Conservation (phyloP, 2,888 invertebrate species). For the Caenorhabditis sp. region DNA sequence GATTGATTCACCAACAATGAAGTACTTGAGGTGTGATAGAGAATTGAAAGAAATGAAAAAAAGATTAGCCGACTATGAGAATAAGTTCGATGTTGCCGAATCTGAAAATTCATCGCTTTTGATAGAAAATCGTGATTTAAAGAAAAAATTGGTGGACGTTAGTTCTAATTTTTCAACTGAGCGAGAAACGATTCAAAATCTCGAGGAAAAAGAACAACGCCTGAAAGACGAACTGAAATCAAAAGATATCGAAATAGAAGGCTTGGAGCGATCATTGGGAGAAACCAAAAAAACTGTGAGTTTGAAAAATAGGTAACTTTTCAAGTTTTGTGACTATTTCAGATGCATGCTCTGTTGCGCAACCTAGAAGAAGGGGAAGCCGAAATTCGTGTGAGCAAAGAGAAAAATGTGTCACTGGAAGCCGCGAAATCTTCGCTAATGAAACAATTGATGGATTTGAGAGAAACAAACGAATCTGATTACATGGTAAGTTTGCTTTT, state of each 20-base stretch:
- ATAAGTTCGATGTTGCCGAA: slow-evolving; percentile 11
- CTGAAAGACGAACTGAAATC: background rate
- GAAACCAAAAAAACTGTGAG: slow-evolving; percentile 5
- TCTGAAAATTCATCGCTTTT: slow-evolving; percentile 3
- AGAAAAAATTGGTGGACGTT: background rate
- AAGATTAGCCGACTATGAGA: slow-evolving; percentile 5
- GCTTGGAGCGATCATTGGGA: background rate
- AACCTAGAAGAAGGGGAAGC: slow-evolving; percentile 18
- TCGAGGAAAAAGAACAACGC: slow-evolving; percentile 8
- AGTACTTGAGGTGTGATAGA: slow-evolving; percentile 20
- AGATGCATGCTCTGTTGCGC: slow-evolving; percentile 3
- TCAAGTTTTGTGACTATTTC: background rate
- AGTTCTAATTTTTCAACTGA: background rate
- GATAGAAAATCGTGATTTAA: slow-evolving; percentile 7
- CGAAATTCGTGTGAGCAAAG: slow-evolving; percentile 3
- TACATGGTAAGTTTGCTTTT: background rate
- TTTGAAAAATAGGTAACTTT: background rate
- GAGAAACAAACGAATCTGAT: slow-evolving; percentile 16
- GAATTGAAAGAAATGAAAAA: slow-evolving; percentile 21
- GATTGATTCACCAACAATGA: slow-evolving; percentile 38
- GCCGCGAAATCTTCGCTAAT: slow-evolving; percentile 7
- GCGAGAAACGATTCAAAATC: background rate
- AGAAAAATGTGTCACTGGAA: background rate
- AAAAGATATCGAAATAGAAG: slow-evolving; percentile 4
- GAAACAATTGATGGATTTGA: slow-evolving; percentile 15